These are phyloP conservation scores for Antechinus stuartii DNA, from an alignment of 2,113 vertebrate species.

Conservation along the genomic window DNA sequence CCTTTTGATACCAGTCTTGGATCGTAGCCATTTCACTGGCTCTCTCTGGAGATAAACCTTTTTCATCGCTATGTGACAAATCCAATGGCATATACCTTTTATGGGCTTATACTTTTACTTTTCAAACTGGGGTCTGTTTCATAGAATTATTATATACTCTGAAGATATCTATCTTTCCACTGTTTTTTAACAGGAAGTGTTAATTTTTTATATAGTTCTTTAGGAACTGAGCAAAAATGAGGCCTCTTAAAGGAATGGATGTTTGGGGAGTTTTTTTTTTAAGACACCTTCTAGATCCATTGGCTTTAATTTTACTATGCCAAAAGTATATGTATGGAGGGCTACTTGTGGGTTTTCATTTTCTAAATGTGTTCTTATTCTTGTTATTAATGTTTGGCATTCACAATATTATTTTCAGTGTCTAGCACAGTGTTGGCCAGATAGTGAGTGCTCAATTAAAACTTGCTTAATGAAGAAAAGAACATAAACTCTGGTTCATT, in stretches of 20 bases:
- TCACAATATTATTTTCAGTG: not conserved
- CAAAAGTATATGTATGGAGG: not conserved
- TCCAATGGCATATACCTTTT: not conserved
- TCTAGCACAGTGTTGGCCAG: not conserved
- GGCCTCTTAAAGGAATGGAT: not conserved
- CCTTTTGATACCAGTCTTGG: not conserved
- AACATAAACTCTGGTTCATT: not conserved
- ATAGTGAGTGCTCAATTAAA: not conserved
- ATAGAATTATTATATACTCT: not conserved
- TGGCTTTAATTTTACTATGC: not conserved
- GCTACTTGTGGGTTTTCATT: not conserved
- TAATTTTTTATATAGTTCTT: not conserved
- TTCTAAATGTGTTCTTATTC: not conserved
- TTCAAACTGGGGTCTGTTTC: not conserved
- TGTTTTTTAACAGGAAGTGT: not conserved
- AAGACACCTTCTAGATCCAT: not conserved
- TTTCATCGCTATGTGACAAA: not conserved
- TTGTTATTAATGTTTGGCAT: not conserved
- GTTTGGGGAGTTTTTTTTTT: not conserved
- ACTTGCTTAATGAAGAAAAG: not conserved
- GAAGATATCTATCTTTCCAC: not conserved
- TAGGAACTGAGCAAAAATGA: not conserved
- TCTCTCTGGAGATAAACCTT: not conserved
- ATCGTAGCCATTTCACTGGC: not conserved
- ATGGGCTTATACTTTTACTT: not conserved